A percentile compares a stretch with the other conserved stretches of the same genome.
These are phyloP conservation scores for Zygaena filipendulae DNA, from an alignment of 2,888 invertebrate genomes.

Conservation along the genomic window DNA sequence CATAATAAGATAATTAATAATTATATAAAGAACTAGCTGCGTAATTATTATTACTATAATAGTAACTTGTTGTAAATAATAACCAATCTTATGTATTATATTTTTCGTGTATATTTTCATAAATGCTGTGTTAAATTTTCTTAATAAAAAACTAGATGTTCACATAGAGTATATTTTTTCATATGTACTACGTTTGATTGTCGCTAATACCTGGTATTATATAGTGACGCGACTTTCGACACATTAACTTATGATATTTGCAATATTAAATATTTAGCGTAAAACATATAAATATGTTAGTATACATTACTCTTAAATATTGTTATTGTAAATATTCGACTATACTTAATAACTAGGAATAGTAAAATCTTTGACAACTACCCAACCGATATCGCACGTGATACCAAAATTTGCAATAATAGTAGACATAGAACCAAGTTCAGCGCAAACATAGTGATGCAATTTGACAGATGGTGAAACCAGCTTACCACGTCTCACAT, in stretches of 20 bases:
- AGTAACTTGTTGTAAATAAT: too few species aligned
- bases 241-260: conserved; percentile 49
- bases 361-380: too few species aligned
- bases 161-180: conserved; percentile 56
- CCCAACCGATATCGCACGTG: too few species aligned
- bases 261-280: conserved; percentile 42
- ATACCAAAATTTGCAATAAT: too few species aligned
- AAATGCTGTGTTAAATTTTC: conserved; percentile 37
- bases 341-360: too few species aligned
- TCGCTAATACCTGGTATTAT: conserved; percentile 21
- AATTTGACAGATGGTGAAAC: too few species aligned
- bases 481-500: too few species aligned
- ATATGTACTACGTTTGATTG: too few species aligned
- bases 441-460: too few species aligned
- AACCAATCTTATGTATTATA: conserved; percentile 27
- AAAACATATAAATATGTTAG: conserved; percentile 6
- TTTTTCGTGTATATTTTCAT: conserved; percentile 54
- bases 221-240: conserved; percentile 23
- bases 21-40: conserved; percentile 27
- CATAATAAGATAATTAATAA: conserved; percentile 25
- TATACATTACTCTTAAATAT: conserved; percentile 23
- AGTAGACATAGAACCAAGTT: too few species aligned
- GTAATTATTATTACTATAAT: conserved; percentile 38
- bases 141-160: conserved; percentile 33
- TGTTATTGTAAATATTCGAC: conserved; percentile 42